Conservation (phyloP, 2,888 invertebrate genomes). For the Trypoxylon attenuatum region DNA sequence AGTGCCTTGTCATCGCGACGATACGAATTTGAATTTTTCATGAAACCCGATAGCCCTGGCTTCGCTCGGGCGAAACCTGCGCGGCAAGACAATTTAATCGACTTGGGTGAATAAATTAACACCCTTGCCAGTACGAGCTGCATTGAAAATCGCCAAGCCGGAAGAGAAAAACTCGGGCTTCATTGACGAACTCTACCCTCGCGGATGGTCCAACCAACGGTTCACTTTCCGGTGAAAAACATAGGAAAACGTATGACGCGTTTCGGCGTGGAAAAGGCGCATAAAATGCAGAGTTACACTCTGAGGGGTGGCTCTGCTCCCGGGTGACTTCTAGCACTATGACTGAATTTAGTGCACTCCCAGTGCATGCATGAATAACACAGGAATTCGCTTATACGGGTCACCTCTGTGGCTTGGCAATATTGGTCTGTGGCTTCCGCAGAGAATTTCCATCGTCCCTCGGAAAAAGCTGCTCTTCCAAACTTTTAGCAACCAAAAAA, state of each 20-base stretch:
- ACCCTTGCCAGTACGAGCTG: neutral
- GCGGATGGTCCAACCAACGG: too few relatives aligned
- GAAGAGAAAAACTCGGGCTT: too few relatives aligned
- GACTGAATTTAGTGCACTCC: constrained; percentile 69
- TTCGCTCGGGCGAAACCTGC: neutral
- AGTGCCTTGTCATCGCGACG: constrained; percentile 36
- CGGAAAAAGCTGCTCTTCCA: too few relatives aligned
- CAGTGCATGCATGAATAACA: constrained; percentile 67
- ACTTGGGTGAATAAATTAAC: constrained; percentile 18
- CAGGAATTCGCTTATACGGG: constrained; percentile 60
- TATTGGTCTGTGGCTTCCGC: constrained; percentile 24
- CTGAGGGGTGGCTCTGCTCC: constrained; percentile 62
- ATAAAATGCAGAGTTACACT: constrained; percentile 64
- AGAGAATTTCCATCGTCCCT: too few relatives aligned
- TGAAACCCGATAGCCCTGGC: constrained; percentile 14
- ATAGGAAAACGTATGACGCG: constrained; percentile 61
- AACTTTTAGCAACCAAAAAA: too few relatives aligned
- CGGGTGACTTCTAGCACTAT: constrained; percentile 61
- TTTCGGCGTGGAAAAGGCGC: constrained; percentile 60
- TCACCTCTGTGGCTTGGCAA: too few relatives aligned
- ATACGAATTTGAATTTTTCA: constrained; percentile 46
- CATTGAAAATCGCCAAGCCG: neutral
- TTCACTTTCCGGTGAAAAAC: neutral
- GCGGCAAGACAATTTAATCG: constrained; percentile 27
- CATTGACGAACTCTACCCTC: too few relatives aligned